phyloP scores from a whole-genome alignment of 2,113 vertebrate species.

The Anas platyrhynchos region DNA sequence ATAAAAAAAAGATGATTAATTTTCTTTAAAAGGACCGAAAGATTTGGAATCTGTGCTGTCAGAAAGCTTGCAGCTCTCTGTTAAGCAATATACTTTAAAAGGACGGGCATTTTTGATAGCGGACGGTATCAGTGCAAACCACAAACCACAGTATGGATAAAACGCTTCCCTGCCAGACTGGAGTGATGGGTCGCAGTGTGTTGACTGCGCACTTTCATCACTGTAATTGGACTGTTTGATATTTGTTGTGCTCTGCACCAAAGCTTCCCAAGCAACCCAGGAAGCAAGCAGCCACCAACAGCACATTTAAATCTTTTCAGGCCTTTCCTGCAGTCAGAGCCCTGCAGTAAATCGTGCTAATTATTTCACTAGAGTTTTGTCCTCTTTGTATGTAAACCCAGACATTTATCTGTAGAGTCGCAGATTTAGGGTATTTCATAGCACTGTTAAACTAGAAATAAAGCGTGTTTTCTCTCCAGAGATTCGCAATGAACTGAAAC shows the following conservation, averaged over 20 bases:
- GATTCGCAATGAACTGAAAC: constrained; percentile 6
- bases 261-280: not conserved
- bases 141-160: not conserved
- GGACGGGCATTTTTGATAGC: not conserved
- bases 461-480: not conserved
- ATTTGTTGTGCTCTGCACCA: not conserved
- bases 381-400: not conserved
- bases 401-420: not conserved
- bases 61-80: not conserved
- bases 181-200: not conserved
- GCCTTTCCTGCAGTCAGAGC: not conserved
- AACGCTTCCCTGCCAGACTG: not conserved
- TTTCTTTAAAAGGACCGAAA: constrained; percentile 43
- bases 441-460: not conserved
- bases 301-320: not conserved
- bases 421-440: not conserved
- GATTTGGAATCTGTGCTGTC: not conserved
- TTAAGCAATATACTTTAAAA: constrained; percentile 1
- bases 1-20: not conserved
- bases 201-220: not conserved
- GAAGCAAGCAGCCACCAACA: not conserved
- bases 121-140: not conserved
- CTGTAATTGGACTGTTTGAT: not conserved
- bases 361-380: constrained; percentile 37
- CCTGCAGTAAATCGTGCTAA: constrained; percentile 24